These are phyloP conservation scores for Emydoidea blandingii DNA, from an alignment of 2,797 vertebrate species.

Conservation along the genomic window DNA sequence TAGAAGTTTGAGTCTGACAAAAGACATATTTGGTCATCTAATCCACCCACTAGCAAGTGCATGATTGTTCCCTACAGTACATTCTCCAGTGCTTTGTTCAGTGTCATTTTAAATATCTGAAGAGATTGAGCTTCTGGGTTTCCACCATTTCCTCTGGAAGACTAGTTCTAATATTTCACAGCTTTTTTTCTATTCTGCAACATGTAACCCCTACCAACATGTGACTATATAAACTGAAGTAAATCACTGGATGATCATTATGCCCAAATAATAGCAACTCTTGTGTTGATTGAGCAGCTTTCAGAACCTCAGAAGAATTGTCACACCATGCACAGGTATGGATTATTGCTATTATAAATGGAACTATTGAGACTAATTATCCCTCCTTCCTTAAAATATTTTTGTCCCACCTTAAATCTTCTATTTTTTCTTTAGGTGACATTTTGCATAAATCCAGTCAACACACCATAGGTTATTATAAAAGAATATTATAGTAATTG, in stretches of 20 bases:
- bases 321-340: background rate
- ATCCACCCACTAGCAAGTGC: background rate
- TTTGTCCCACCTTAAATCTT: conserved; percentile 11
- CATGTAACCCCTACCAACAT: conserved; percentile 35
- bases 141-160: conserved; percentile 20
- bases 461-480: background rate
- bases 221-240: conserved; percentile 59
- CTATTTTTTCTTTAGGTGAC: background rate
- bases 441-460: background rate
- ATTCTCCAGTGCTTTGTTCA: background rate
- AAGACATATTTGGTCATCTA: background rate
- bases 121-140: conserved; percentile 34
- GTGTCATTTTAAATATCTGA: background rate
- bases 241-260: conserved; percentile 60
- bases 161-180: conserved; percentile 16
- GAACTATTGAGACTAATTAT: background rate
- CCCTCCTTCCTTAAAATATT: background rate
- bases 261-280: conserved; percentile 50
- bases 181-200: conserved; percentile 34
- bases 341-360: background rate
- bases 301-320: conserved; percentile 17
- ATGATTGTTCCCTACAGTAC: background rate
- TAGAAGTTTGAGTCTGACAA: background rate
- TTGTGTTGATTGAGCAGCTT: conserved; percentile 27
- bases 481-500: background rate